Conservation (phyloP, 2,113 vertebrate genomes). For the Prunella fulvescens region DNA sequence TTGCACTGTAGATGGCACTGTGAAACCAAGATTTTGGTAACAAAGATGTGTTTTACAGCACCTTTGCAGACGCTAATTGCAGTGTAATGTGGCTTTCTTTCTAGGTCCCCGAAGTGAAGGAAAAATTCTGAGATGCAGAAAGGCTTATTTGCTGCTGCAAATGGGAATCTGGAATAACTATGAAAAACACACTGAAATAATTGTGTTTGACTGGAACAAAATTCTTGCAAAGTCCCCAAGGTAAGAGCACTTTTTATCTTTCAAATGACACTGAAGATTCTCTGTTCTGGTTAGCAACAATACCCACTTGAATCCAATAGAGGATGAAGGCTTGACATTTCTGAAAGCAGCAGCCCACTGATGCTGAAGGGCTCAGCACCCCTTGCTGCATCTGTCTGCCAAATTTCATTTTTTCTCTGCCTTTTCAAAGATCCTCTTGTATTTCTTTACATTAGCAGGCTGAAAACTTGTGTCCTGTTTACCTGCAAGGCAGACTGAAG, state of each 20-base stretch:
- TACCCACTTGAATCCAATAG: constrained; percentile 22
- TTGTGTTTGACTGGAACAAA: constrained; percentile 71
- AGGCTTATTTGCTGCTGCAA: constrained; percentile 60
- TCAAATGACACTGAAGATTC: constrained; percentile 38
- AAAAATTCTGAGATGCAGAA: constrained; percentile 65
- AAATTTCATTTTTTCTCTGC: not conserved
- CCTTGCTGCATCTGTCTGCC: constrained; percentile 19
- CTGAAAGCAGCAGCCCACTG: not conserved
- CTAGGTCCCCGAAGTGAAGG: constrained; percentile 61
- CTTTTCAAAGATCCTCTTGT: not conserved
- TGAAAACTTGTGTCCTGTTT: not conserved
- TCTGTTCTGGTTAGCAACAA: constrained; percentile 29
- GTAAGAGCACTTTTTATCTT: constrained; percentile 68
- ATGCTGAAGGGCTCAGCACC: not conserved
- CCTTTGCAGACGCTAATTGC: constrained; percentile 50
- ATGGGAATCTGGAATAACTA: constrained; percentile 69
- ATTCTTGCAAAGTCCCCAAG: constrained; percentile 71
- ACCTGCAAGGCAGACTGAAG: not conserved
- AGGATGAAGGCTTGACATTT: constrained; percentile 52
- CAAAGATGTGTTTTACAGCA: not conserved
- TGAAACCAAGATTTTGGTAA: constrained; percentile 24
- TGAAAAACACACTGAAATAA: constrained; percentile 69
- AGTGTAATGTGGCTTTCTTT: constrained; percentile 49
- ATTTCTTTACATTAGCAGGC: not conserved
- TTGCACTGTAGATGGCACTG: constrained; percentile 13